Base-by-base conservation (phyloP, 2,888 invertebrate genomes). In the Bembecia ichneumoniformis region DNA sequence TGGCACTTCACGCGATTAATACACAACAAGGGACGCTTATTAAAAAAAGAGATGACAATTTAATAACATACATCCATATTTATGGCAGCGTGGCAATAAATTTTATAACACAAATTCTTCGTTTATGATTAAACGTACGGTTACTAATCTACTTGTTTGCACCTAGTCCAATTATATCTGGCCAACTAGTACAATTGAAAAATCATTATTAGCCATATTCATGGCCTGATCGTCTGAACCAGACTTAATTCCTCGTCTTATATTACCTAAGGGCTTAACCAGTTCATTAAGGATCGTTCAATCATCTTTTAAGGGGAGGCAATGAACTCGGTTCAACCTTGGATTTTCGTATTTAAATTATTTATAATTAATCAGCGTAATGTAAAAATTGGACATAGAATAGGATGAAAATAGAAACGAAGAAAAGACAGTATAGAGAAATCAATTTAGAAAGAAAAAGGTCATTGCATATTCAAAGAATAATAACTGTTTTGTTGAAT, bases 271-370 rank as follows among this genome's bases (percentile, higher is more conserved):
- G 71, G 76, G 77, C 74, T 72, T 64, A 71, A 71, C 64, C 71
- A 68, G 74, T 75, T 80, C 77, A 80, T 79, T 77, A 79, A 59
- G 71, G 68, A 76, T 66, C 77, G 74, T 74, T 78, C 77, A 79
- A 77, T 78, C 80, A 78, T 76, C 60, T 63, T 67, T 70, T 73
- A 69, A 71, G 67, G 71, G 68, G 58, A 40, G 40, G 40, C 14
- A 40, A 40, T 40, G 40, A 14, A 40, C 40, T 40, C 40, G 40
- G 13, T 14, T 40, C 40, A 40, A 40, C 28, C 28, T 28, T 28
- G 28, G 28, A 28, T 28, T 28, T 28, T 9, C 28, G 28, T 28
- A 28, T 28, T 28, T 28, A 28, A 28, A 28, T 28, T 28, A 28
- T 28, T 28, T 28, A 28, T 9, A 28, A 28, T 28, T 28, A 28